Conservation (phyloP, 2,888 invertebrate species). For the Tachina grossa region DNA sequence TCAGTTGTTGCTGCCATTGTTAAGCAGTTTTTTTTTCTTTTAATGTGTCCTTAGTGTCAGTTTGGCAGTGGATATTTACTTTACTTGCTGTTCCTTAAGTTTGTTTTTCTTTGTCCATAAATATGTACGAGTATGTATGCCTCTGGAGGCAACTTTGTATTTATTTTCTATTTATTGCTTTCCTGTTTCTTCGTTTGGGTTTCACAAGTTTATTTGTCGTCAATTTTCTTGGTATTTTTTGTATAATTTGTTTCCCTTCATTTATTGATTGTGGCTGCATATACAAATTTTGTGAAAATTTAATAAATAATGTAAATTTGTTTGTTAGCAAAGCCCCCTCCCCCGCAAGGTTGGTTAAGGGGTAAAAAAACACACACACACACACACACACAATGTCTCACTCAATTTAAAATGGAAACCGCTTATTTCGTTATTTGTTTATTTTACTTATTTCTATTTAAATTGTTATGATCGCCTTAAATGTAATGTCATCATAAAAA, state of each 20-base stretch:
- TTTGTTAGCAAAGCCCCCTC: not conserved
- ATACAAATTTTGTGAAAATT: conserved; percentile 76
- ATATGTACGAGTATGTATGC: not conserved
- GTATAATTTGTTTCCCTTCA: not conserved
- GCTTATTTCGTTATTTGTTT: conserved; percentile 8
- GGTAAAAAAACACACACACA: conserved; percentile 10
- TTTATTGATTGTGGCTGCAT: conserved; percentile 47
- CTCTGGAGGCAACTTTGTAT: conserved; percentile 18
- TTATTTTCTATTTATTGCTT: not conserved
- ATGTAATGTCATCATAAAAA: conserved; percentile 16
- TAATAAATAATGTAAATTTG: conserved; percentile 79
- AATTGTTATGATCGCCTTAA: conserved; percentile 36
- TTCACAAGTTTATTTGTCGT: conserved; percentile 46
- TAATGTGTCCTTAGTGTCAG: conserved; percentile 7
- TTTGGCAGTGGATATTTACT: conserved; percentile 9
- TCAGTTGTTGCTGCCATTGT: conserved; percentile 29
- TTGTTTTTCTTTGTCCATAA: conserved; percentile 3
- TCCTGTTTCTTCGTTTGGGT: conserved; percentile 72
- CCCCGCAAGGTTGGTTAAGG: not conserved
- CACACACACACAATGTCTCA: not conserved
- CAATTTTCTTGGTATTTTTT: not conserved
- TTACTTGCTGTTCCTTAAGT: conserved; percentile 15
- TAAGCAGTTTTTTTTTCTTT: conserved; percentile 15
- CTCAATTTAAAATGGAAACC: conserved; percentile 8
- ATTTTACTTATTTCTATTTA: conserved; percentile 8